Evolutionary conservation across 92 coral and sea anemone species (phyloP), one percentile per base, ranked within the genome.

Genomic region (Epizoanthus fatuus): DNA sequence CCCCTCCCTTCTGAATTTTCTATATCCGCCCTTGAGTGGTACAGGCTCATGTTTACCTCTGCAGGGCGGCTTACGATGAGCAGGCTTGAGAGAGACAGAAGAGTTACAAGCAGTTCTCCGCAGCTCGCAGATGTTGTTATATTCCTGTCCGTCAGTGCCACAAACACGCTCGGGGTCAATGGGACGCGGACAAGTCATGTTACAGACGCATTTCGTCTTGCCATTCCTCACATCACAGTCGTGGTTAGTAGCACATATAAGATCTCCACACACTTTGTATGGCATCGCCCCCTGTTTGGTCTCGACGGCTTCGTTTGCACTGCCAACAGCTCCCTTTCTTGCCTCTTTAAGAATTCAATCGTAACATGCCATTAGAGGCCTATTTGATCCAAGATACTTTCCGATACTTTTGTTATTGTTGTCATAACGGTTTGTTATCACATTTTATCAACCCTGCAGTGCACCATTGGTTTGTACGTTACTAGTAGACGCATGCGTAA

Each of bases 81-180:
- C 49, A n/a, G 59, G 38, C 63, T 59, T 19, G 35, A 76, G 69
- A 38, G 81, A 17, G 54, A 76, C 69, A 1, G 81, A 76, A 5
- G 81, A 57, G 15, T 25, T 45, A 59, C 81, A 76, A 17, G 81
- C 81, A 7, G 53, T 40, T 58, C 57, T 59, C 56, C 38, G 5
- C 55, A 76, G 81, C 39, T 39, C 53, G 42, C 81, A 76, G 42
- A 38, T 58, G 56, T 76, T 76, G 19, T 76, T 17, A n/a, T 76
- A 76, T 40, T 76, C 69, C 3, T 39, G 25, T 19, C 81, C 81
- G n/a, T 76, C 81, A 4, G 69, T 54, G 39, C 81, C 81, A 38
- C 81, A 76, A 19, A 76, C 81, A 8, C 54, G 68, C 4, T 19
- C 40, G 10, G 44, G 37, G 7, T 57, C 53, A 67, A 7, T 10